phyloP scores from a whole-genome alignment of 2,888 invertebrate species.

The Epinotia nisella region DNA sequence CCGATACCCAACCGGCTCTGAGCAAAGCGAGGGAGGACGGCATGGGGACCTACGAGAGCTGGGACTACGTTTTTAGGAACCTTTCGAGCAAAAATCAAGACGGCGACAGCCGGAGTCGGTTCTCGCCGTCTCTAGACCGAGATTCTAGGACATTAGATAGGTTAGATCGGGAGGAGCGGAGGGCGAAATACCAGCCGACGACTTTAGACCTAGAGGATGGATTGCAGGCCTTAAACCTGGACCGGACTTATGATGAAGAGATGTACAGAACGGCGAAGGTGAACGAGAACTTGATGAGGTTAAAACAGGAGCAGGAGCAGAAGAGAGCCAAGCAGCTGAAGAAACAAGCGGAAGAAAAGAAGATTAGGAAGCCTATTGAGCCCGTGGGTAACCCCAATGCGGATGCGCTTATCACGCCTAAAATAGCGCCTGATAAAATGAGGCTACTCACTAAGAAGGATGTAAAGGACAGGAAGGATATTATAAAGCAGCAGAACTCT shows the following conservation, averaged over 20 bases:
- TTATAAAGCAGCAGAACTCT: conserved; percentile 71
- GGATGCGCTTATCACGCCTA: conserved; percentile 68
- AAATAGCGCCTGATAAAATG: conserved; percentile 75
- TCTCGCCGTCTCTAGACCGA: conserved; percentile 80
- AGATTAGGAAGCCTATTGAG: conserved; percentile 69
- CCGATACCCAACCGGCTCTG: conserved; percentile 77
- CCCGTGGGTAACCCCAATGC: conserved; percentile 70
- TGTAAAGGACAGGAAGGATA: conserved; percentile 72
- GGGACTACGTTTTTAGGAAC: conserved; percentile 92
- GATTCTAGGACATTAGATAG: conserved; percentile 78
- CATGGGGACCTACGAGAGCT: conserved; percentile 88
- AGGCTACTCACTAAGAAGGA: conserved; percentile 75
- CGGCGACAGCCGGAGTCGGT: conserved; percentile 88
- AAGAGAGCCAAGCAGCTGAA: conserved; percentile 70
- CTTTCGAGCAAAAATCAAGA: conserved; percentile 89
- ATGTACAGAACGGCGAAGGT: conserved; percentile 80
- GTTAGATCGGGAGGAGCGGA: conserved; percentile 74
- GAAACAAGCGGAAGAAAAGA: conserved; percentile 67
- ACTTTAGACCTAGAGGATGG: conserved; percentile 84
- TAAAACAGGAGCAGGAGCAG: conserved; percentile 74
- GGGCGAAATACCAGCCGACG: conserved; percentile 78
- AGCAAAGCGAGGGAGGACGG: conserved; percentile 87
- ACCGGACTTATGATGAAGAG: conserved; percentile 75
- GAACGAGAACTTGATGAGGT: conserved; percentile 78
- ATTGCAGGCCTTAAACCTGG: conserved; percentile 80